phyloP scores from a whole-genome alignment of 2,888 invertebrate genomes.

The Vesta saturnalis region DNA sequence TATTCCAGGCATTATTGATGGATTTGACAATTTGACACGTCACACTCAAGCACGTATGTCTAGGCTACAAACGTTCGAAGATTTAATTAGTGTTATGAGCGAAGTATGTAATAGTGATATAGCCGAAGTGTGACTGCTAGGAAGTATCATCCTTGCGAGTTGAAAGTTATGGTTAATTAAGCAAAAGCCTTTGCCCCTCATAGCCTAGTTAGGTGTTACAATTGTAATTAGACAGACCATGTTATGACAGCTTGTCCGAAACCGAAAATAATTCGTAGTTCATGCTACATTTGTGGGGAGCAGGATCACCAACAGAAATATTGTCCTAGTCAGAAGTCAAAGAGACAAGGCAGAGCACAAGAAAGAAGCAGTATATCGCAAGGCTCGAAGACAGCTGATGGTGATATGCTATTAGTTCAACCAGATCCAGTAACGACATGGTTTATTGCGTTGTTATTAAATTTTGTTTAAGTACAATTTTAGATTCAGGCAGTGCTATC shows the following conservation, averaged over 20 bases:
- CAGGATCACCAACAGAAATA: too few relatives aligned
- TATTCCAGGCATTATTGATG: too few relatives aligned
- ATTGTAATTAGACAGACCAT: too few relatives aligned
- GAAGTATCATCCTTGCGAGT: too few relatives aligned
- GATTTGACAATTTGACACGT: neutral
- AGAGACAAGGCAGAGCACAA: neutral
- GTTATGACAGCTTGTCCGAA: neutral
- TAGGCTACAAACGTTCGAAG: neutral
- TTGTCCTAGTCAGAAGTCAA: too few relatives aligned
- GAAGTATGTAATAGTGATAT: neutral
- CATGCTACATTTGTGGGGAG: too few relatives aligned
- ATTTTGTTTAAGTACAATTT: conserved; percentile 1
- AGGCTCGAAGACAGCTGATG: neutral
- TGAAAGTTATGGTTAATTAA: too few relatives aligned
- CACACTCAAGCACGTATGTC: neutral
- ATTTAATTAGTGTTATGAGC: neutral
- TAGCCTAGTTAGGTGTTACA: too few relatives aligned
- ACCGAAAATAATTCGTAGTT: neutral
- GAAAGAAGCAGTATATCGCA: too few relatives aligned
- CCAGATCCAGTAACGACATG: too few relatives aligned
- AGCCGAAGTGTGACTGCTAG: neutral
- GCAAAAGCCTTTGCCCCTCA: too few relatives aligned
- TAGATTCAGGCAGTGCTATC: neutral
- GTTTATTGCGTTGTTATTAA: neutral
- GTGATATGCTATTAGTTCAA: neutral